Base-by-base conservation (phyloP, 2,797 vertebrate species). In the Lophotriccus pileatus region DNA sequence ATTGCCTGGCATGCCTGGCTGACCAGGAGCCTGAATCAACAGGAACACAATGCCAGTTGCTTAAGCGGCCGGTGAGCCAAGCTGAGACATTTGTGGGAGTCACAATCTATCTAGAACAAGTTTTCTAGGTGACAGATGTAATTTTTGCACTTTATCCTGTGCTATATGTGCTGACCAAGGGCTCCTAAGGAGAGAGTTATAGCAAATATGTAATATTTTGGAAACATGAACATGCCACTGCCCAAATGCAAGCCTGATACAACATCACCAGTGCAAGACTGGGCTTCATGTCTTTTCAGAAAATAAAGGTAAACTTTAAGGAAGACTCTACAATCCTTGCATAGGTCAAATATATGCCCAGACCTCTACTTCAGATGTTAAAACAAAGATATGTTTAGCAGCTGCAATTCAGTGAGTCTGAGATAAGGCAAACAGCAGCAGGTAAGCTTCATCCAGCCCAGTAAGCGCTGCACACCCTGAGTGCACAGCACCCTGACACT, bases 401-500 rank as follows among this genome's bases (percentile, higher is more conserved):
- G 46, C 39, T 79, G 34, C 36, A 49, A 49, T 62, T 87, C 39
- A 78, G 25, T n/a, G 15, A 74, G 62, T 37, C 43, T 82, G 47
- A 93, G 39, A 67, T 34, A 82, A 59, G 37, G 41, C 49, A 50
- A 77, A 46, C 7, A 83, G 27, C 46, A 59, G 64, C 64, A 70
- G 76, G 37, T 62, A 62, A 75, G 20, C 7, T 4, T 17, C 59
- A 21, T 9, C 24, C 10, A 37, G 32, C 21, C 62, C 60, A 46
- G 9, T 37, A 32, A 56, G 28, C 8, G 18, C 47, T 52, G 34
- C 43, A 53, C 21, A 36, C 39, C 23, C 60, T 30, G 36, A 30
- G 36, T 23, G 21, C 6, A 2, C 22, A 0, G 1, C 36, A 25
- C 19, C 30, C 16, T 1, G 10, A 41, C 25, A 41, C 27, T 34